These are phyloP conservation scores for Epinotia ramella DNA, from an alignment of 2,888 invertebrate genomes.

Conservation along the genomic window DNA sequence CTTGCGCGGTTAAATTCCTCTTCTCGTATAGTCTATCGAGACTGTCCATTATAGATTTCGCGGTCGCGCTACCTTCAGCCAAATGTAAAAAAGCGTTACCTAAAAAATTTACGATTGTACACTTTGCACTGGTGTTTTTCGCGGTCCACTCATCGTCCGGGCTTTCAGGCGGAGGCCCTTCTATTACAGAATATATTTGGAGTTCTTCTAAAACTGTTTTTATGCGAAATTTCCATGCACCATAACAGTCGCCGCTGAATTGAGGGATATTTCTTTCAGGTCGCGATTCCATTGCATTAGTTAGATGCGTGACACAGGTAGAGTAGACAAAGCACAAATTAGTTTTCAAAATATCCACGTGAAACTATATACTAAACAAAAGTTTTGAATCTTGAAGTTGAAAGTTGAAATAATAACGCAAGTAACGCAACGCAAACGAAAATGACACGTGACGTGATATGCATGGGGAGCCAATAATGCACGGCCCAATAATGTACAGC, in stretches of 20 bases:
- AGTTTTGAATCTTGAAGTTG: background rate
- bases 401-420: background rate
- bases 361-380: too few species aligned
- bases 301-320: background rate
- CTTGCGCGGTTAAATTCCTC: background rate
- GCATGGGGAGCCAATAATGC: too few species aligned
- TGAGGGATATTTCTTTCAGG: slow-evolving; percentile 1
- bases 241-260: slow-evolving; percentile 11
- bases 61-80: slow-evolving; percentile 4
- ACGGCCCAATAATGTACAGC: too few species aligned
- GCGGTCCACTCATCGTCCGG: slow-evolving; percentile 4
- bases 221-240: slow-evolving; percentile 17
- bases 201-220: slow-evolving; percentile 19
- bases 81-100: slow-evolving; percentile 18
- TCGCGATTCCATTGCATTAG: slow-evolving; percentile 3
- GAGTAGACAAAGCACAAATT: background rate
- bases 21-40: slow-evolving; percentile 8
- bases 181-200: slow-evolving; percentile 5
- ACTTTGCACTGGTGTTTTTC: slow-evolving; percentile 13
- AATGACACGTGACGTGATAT: background rate
- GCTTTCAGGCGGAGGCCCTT: background rate
- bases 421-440: background rate
- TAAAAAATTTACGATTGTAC: slow-evolving; percentile 8
- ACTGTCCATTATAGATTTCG: slow-evolving; percentile 6
- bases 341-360: background rate